These are phyloP conservation scores for Pygoscelis adeliae DNA, from an alignment of 2,113 vertebrate species.

Conservation along the genomic window DNA sequence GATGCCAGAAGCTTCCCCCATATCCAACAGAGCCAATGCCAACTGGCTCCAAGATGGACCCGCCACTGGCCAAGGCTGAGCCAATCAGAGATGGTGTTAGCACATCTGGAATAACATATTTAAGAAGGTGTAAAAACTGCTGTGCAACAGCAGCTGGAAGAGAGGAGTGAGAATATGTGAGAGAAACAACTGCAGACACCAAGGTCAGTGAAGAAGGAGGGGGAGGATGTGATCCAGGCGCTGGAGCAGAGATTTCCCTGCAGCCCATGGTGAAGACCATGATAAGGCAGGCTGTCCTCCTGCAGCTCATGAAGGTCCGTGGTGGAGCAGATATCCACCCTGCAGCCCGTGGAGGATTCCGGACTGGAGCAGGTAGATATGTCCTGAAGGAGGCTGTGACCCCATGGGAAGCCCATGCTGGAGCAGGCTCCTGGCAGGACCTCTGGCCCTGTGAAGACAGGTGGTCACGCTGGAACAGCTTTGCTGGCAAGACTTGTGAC, in stretches of 20 bases:
- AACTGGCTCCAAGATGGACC: not conserved
- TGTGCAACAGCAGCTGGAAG: not conserved
- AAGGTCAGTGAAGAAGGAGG: not conserved
- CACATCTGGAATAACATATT: rapidly evolving
- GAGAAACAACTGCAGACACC: not conserved
- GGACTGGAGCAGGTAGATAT: rapidly evolving
- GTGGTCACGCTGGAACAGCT: not conserved
- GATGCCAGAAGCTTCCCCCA: not conserved
- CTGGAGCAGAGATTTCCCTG: not conserved
- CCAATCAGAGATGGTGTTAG: rapidly evolving
- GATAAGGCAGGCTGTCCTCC: not conserved
- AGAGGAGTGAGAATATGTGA: not conserved
- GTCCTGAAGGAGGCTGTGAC: not conserved
- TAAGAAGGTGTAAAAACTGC: not conserved
- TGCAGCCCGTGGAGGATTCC: not conserved
- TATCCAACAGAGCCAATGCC: not conserved
- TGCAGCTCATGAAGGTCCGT: not conserved
- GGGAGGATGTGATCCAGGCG: rapidly evolving
- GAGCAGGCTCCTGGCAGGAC: not conserved
- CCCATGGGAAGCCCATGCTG: rapidly evolving
- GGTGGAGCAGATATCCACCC: not conserved
- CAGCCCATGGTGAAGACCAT: rapidly evolving
- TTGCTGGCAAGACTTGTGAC: not conserved
- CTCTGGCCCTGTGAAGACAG: not conserved
- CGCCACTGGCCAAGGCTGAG: rapidly evolving